Evolutionary conservation across 2,797 vertebrate genomes (phyloP), one percentile per base, ranked within the genome.

Genomic region (Chelmon rostratus): DNA sequence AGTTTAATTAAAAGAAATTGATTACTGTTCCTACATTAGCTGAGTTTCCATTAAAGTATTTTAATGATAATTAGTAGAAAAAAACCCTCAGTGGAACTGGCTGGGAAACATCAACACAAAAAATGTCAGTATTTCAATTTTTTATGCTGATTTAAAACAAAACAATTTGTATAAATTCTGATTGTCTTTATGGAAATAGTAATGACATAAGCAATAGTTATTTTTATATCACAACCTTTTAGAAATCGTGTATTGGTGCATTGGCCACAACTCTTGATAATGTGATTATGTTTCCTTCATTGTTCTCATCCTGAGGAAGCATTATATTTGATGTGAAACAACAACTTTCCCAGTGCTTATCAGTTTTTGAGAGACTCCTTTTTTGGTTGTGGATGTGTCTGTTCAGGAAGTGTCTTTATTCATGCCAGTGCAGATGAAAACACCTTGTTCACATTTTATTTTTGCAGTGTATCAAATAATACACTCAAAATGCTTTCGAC

Each of bases 401-500:
- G 61, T 61, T 68, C 35, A 37, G 35, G 21, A 52, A 56, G 42
- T 46, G 33, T 79, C n/a, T 72, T 71, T 35, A 71, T 53, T 61
- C 16, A 31, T 23, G 56, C 58, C 59, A 37, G n/a, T 52, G 8
- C 44, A 47, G 23, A 64, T 49, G 23, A 65, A 81, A 57, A 66
- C n/a, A 78, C 33, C 21, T 56, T 0, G 4, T 47, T 71, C 37
- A 73, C 19, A 10, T 73, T 81, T 72, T 46, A n/a, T 74, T 42
- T 64, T 62, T 72, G 9, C 23, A 61, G 38, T 23, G 42, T 68
- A 46, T 72, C 16, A 61, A 65, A 68, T 62, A 66, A 54, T 81
- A 25, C 37, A 64, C 37, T 57, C 13, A 28, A 71, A 78, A 73
- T n/a, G 38, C 21, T 57, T 79, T 67, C 66, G 52, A 58, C 72